Percentiles rank a stretch among this genome's conserved stretches.
These are phyloP conservation scores for Apodemia duryi DNA, from an alignment of 2,888 invertebrate genomes.

Conservation along the genomic window DNA sequence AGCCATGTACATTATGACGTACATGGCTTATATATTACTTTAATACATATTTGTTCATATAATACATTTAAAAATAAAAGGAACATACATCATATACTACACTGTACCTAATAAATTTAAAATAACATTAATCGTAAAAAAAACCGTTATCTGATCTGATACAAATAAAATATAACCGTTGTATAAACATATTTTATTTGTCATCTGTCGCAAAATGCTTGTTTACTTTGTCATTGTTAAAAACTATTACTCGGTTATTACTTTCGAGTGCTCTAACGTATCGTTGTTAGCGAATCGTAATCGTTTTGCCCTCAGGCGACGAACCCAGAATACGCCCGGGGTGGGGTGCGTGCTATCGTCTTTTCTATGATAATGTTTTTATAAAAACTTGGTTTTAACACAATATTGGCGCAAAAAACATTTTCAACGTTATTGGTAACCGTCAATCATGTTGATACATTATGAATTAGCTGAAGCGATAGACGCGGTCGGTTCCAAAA, in stretches of 20 bases:
- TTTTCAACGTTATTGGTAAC: neutral
- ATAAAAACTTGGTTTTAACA: constrained; percentile 1
- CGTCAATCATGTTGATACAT: neutral
- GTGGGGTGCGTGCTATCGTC: constrained; percentile 6
- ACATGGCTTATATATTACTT: no score
- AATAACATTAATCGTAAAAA: neutral
- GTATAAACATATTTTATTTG: constrained; percentile 31
- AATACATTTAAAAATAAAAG: neutral
- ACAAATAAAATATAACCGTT: neutral
- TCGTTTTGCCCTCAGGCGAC: constrained; percentile 53
- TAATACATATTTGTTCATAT: no score
- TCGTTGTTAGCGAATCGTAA: constrained; percentile 40
- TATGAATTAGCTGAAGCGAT: no score
- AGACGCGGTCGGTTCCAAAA: constrained; percentile 9
- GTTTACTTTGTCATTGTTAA: constrained; percentile 52
- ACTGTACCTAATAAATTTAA: no score
- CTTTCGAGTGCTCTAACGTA: constrained; percentile 34
- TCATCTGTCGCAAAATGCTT: constrained; percentile 49
- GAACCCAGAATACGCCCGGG: constrained; percentile 24
- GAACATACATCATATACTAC: neutral
- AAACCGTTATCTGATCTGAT: constrained; percentile 18
- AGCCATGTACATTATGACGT: no score
- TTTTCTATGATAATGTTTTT: neutral
- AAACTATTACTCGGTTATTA: constrained; percentile 49
- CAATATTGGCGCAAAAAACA: neutral